Conservation (phyloP, 1,140 invertebrate genomes). For the Papilio dardanus region DNA sequence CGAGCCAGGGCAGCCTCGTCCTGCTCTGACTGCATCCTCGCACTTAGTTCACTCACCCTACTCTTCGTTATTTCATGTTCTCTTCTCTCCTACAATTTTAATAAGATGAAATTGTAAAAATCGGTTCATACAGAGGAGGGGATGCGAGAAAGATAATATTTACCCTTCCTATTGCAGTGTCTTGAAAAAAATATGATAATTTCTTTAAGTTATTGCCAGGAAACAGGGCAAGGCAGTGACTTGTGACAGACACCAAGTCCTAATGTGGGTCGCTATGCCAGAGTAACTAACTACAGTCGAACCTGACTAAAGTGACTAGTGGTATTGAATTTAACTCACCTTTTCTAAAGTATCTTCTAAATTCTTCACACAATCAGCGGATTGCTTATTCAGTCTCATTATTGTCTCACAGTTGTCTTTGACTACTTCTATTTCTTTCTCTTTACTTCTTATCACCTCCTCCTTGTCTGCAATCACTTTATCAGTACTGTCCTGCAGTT, state of each 20-base stretch:
- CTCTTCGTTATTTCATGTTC: conserved; percentile 60
- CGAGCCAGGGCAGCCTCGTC: conserved; percentile 51
- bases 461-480: conserved; percentile 50
- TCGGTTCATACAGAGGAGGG: too few relatives aligned
- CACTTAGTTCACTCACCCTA: conserved; percentile 52
- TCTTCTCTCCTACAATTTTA: conserved; percentile 58
- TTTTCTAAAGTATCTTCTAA: conserved; percentile 82
- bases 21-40: conserved; percentile 48
- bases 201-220: too few relatives aligned
- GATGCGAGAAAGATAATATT: too few relatives aligned
- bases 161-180: too few relatives aligned
- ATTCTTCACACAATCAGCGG: conserved; percentile 79
- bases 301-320: too few relatives aligned
- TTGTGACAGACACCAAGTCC: too few relatives aligned
- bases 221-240: too few relatives aligned
- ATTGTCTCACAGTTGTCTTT: conserved; percentile 80
- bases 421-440: conserved; percentile 74
- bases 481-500: conserved; percentile 55
- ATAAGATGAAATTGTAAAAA: not conserved
- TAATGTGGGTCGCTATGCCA: too few relatives aligned
- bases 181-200: too few relatives aligned
- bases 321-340: conserved; percentile 61
- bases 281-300: too few relatives aligned
- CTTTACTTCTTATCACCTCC: conserved; percentile 64
- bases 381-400: conserved; percentile 79